Conservation (phyloP, 2,888 invertebrate species). For the Neoaliturus tenellus region DNA sequence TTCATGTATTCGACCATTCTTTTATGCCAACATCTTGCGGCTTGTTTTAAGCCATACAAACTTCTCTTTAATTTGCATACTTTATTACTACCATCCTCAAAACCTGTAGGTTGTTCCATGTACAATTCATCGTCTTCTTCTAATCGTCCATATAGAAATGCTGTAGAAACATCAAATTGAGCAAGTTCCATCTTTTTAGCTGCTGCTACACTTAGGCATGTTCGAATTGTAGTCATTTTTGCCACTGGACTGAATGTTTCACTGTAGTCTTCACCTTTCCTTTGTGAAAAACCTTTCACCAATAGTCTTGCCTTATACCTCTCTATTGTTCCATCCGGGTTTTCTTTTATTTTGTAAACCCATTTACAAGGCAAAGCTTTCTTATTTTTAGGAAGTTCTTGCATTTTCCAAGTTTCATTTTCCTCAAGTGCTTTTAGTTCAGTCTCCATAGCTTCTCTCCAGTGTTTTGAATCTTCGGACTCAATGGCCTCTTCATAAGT, state of each 20-base stretch:
- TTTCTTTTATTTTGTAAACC: constrained; percentile 9
- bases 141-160: too few relatives aligned
- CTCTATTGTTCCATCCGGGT: constrained; percentile 7
- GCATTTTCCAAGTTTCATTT: constrained; percentile 10
- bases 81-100: too few relatives aligned
- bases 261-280: constrained; percentile 7
- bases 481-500: neutral
- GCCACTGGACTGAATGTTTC: constrained; percentile 29
- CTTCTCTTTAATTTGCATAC: too few relatives aligned
- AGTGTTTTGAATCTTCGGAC: constrained; percentile 4
- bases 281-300: constrained; percentile 10
- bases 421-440: constrained; percentile 16
- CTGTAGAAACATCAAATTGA: too few relatives aligned
- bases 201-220: too few relatives aligned
- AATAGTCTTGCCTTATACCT: constrained; percentile 1
- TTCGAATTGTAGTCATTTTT: too few relatives aligned
- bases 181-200: too few relatives aligned
- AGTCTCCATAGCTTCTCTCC: neutral
- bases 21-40: too few relatives aligned
- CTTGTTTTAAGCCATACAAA: too few relatives aligned
- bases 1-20: too few relatives aligned
- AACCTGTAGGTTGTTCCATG: too few relatives aligned
- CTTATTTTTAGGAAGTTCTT: constrained; percentile 9
- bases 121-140: too few relatives aligned
- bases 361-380: constrained; percentile 12